Evolutionary conservation across 2,113 vertebrate species (phyloP), one percentile per base, ranked within the genome.

Genomic region (Stigmatopora nigra): DNA sequence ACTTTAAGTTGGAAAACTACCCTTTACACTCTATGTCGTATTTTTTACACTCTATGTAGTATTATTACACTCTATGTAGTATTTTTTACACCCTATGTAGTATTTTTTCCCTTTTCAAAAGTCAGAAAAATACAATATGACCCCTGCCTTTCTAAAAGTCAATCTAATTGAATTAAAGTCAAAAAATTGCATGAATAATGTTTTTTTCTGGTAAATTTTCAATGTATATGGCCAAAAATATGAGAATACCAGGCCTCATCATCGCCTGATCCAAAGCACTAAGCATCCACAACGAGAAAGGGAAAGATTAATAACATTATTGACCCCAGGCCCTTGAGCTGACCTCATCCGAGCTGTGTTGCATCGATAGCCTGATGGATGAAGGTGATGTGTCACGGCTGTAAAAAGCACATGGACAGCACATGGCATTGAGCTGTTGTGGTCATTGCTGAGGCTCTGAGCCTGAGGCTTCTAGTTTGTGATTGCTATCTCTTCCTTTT

Each of bases 321-420:
- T 48, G 20, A 35, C 25, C 59, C 20, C 47, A 61, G 44, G 15
- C 36, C 57, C 51, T 58, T 13, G 49, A 62, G 63, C 46, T 22
- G 41, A n/a, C 51, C 11, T 25, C 4, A 7, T 57, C 48, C 52
- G 31, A 16, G 31, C 47, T 49, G 47, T 70, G 25, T 47, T 66
- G 25, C 44, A 44, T 51, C 16, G 22, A 52, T 36, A 19, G 20
- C 38, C 17, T 64, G 56, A 64, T 52, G 16, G 49, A 69, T 38
- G 63, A 57, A 69, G 62, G 46, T 17, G n/a, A 62, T 70, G 67
- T 68, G 58, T 73, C 45, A 55, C 36, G 44, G 55, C 44, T 46
- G 51, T 69, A 55, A 77, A 68, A 66, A 47, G 47, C 44, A 4
- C 57, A 41, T n/a, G 41, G 57, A 59, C 57, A 41, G 57, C 35